These are phyloP conservation scores for Dipodomys spectabilis DNA, from an alignment of 2,113 vertebrate species.

Conservation along the genomic window DNA sequence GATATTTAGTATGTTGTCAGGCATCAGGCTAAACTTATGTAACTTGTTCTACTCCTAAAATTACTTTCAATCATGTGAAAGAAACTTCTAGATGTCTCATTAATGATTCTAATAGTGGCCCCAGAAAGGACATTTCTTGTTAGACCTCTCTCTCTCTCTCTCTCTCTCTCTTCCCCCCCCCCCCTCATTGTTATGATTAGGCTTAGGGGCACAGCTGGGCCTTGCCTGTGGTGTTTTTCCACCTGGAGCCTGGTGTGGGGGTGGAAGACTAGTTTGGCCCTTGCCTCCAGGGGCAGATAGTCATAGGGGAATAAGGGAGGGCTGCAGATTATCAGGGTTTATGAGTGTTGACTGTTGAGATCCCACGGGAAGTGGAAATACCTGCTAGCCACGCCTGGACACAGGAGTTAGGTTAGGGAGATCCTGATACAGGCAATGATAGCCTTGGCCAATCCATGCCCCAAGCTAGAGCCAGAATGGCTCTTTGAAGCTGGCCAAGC, in stretches of 20 bases:
- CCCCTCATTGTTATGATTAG: neutral
- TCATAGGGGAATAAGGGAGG: neutral
- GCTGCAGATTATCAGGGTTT: neutral
- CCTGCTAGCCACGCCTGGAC: neutral
- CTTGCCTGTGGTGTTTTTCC: neutral
- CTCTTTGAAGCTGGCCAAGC: neutral
- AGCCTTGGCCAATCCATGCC: neutral
- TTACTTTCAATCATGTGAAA: conserved; percentile 22
- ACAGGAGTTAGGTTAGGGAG: neutral
- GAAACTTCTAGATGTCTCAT: conserved; percentile 57
- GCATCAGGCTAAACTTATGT: neutral
- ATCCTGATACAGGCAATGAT: accelerated
- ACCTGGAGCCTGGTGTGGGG: neutral
- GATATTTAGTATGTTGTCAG: conserved; percentile 43
- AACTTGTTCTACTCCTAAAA: conserved; percentile 66
- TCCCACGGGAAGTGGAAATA: neutral
- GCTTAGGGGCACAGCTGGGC: neutral
- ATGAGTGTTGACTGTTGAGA: neutral
- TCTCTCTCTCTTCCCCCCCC: neutral
- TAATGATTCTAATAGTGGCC: conserved; percentile 23
- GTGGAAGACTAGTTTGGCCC: neutral
- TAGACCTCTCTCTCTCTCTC: neutral
- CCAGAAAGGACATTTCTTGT: conserved; percentile 19
- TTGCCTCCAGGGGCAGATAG: neutral
- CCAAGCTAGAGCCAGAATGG: neutral